A percentile compares a stretch with the other conserved stretches of the same genome.
Conservation (phyloP, 2,113 vertebrate genomes). For the Mohoua ochrocephala region DNA sequence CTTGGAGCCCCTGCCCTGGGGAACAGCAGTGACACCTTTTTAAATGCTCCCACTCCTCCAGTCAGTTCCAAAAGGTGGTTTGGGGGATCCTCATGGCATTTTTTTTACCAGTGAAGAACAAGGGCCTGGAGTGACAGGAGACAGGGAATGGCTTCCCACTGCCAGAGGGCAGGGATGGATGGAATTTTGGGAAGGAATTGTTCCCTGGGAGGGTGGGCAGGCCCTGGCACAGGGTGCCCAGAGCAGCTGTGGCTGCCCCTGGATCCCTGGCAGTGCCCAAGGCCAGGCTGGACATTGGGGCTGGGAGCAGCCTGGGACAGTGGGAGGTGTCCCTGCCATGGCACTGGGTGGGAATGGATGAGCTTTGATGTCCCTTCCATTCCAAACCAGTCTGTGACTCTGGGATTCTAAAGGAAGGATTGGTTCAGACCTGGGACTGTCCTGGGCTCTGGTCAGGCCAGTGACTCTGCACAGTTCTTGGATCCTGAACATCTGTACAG, state of each 20-base stretch:
- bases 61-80: fast-evolving
- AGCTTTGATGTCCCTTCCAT: fast-evolving
- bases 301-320: background rate
- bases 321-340: background rate
- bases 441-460: background rate
- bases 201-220: too few relatives aligned
- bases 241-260: background rate
- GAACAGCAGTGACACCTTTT: fast-evolving
- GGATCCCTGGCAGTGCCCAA: background rate
- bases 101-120: background rate
- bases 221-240: too few relatives aligned
- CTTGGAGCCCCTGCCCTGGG: background rate
- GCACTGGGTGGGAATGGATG: fast-evolving
- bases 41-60: background rate
- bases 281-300: background rate
- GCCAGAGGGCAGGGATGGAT: background rate
- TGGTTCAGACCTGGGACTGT: background rate
- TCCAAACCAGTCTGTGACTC: background rate
- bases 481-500: fast-evolving
- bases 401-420: background rate
- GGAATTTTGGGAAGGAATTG: too few relatives aligned
- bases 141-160: background rate
- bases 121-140: background rate
- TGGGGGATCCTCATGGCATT: fast-evolving
- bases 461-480: background rate